Base-by-base conservation (phyloP, 2,797 vertebrate genomes). In the Bothrops alternatus region DNA sequence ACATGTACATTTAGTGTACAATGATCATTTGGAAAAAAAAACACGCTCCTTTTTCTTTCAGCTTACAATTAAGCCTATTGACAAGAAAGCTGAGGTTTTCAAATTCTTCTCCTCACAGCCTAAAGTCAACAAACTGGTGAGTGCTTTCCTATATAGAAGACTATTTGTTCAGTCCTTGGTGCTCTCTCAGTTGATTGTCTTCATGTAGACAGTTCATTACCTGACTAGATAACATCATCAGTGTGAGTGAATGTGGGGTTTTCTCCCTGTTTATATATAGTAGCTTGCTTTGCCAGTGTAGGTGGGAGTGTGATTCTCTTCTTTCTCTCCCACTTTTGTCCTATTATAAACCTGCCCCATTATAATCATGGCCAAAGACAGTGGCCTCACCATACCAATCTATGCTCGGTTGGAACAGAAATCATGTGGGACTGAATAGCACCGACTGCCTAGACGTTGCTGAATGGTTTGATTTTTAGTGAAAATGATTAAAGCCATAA, bases 51-150 rank as follows among this genome's bases (percentile, higher is more conserved):
- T 4, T 93, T 96, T 95, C 14, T 90, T 88, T 42, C 93, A 99
- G 99, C 98, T 99, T 95, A 99, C 98, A 23, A 99, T 99, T 96
- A 99, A 99, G 95, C 98, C 98, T 18, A 97, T 99, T 90, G 99
- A 99, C 96, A 99, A 99, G 97, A 99, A 99, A 95, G 98, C 98
- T 90, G 99, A 99, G 92, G 98, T 98, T 94, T 99, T 99, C 96
- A 99, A 99, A 95, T 99, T 99, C 97, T 99, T 99, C 95, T 99
- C 98, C 0, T 99, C 98, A 87, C 98, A 99, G 53, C 98, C 98
- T 88, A 98, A 98, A 92, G 98, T 99, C 94, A 99, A 99, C 96
- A 99, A 99, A 95, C 95, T 99, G 98, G 99, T 99, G 91, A 96
- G 98, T 18, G 42, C 60, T n/a, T 47, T 88, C 87, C 28, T 10